phyloP scores from a whole-genome alignment of 2,797 vertebrate species.

The Platyrinchus mystaceus region DNA sequence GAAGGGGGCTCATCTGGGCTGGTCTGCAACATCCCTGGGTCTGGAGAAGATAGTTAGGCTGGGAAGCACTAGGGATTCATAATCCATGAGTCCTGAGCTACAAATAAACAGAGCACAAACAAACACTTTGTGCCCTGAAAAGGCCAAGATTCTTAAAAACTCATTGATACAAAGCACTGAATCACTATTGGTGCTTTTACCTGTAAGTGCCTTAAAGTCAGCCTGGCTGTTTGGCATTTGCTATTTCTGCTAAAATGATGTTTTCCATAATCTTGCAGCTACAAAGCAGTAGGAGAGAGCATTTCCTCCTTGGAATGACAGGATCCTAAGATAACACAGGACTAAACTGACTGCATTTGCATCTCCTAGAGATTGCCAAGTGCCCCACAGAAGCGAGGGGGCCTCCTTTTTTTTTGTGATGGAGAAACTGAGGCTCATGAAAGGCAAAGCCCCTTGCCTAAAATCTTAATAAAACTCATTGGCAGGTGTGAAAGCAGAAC shows the following conservation, averaged over 20 bases:
- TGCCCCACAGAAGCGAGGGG: background rate
- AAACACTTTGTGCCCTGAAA: background rate
- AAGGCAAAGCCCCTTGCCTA: background rate
- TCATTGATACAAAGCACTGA: background rate
- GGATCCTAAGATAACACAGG: background rate
- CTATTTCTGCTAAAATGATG: background rate
- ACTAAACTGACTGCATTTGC: fast-evolving
- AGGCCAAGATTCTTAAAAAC: background rate
- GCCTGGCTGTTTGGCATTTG: background rate
- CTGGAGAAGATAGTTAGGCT: background rate
- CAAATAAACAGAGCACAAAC: background rate
- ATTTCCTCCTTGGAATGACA: background rate
- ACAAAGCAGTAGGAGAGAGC: background rate
- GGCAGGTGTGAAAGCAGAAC: background rate
- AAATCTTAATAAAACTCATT: background rate
- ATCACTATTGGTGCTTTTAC: background rate
- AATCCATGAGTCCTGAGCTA: background rate
- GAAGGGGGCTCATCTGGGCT: background rate
- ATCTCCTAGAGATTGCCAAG: background rate
- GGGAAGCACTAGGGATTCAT: background rate
- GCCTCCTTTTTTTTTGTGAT: background rate
- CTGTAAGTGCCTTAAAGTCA: background rate
- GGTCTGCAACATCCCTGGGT: background rate
- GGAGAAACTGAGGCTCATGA: background rate
- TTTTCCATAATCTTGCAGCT: background rate